These are phyloP conservation scores for Craseonycteris thonglongyai DNA, from an alignment of 2,113 vertebrate genomes.

Conservation along the genomic window DNA sequence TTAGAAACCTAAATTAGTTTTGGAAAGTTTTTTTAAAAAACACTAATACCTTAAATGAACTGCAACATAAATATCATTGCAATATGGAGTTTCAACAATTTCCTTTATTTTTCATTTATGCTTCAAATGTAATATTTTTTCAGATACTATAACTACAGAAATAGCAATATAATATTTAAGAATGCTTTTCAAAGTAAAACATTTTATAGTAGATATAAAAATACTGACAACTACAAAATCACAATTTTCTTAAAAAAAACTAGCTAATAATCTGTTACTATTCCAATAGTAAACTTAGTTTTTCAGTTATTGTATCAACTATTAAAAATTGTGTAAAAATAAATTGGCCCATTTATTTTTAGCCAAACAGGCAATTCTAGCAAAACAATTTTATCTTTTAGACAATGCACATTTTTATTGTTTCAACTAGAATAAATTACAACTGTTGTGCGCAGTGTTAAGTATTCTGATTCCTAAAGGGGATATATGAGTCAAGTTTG, in stretches of 20 bases:
- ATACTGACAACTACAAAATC: neutral
- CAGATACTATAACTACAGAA: neutral
- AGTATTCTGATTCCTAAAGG: constrained; percentile 8
- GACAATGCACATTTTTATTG: neutral
- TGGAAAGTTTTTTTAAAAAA: neutral
- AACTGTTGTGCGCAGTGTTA: neutral
- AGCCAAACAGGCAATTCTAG: neutral
- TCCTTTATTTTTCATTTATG: neutral
- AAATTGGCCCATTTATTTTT: constrained; percentile 1
- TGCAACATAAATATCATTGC: neutral
- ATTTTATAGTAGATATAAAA: constrained; percentile 18
- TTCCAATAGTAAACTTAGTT: neutral
- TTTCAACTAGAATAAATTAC: neutral
- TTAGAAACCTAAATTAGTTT: neutral
- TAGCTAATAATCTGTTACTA: neutral
- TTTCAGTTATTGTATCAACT: neutral
- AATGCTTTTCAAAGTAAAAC: neutral
- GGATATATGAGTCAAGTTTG: neutral
- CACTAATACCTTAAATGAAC: neutral
- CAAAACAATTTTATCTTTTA: neutral
- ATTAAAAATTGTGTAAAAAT: constrained; percentile 15
- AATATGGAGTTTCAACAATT: neutral
- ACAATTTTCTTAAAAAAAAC: constrained; percentile 1
- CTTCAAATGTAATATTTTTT: constrained; percentile 10
- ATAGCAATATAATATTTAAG: neutral